Conservation (phyloP, 2,888 invertebrate genomes). For the Steinernema carpocapsae region DNA sequence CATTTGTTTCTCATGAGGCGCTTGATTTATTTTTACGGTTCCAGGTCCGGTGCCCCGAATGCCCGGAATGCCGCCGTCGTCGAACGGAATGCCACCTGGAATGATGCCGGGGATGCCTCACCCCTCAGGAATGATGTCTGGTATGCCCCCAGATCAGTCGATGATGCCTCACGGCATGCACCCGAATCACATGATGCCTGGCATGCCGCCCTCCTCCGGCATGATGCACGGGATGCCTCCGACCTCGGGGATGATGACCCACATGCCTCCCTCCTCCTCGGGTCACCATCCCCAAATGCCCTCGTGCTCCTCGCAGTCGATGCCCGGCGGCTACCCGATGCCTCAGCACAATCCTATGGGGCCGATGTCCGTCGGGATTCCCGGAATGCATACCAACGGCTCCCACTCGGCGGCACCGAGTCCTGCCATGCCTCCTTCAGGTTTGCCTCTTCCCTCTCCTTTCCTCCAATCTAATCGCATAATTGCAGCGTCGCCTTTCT, state of each 20-base stretch:
- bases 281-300: constrained; percentile 3
- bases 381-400: constrained; percentile 7
- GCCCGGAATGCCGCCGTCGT: background rate
- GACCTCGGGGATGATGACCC: background rate
- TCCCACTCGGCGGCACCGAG: background rate
- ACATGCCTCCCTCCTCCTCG: constrained; percentile 8
- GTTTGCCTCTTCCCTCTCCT: background rate
- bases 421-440: background rate
- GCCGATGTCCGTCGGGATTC: background rate
- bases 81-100: background rate
- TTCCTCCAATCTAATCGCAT: background rate
- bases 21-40: too few relatives aligned
- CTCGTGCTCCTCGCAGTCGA: background rate
- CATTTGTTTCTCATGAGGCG: too few relatives aligned
- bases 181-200: background rate
- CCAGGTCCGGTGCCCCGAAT: background rate
- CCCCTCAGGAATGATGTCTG: background rate
- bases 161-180: too few relatives aligned
- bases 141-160: background rate
- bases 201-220: constrained; percentile 8
- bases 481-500: constrained; percentile 1
- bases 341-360: background rate
- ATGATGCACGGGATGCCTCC: constrained; percentile 5
- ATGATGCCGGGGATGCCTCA: constrained; percentile 32
- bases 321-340: background rate